Base-by-base conservation (phyloP, 2,888 invertebrate species). In the Apocheima hispidaria region DNA sequence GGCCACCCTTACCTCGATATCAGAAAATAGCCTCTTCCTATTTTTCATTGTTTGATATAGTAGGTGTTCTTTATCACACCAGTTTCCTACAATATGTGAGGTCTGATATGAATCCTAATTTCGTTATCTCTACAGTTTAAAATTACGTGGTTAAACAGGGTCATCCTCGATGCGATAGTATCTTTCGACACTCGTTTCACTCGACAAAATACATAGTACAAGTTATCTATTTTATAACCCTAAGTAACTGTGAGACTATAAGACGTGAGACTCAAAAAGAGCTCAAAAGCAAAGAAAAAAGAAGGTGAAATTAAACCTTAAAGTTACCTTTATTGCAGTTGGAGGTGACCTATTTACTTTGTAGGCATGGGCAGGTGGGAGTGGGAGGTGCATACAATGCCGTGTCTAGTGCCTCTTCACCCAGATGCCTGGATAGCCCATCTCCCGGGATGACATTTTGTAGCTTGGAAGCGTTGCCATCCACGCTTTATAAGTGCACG, bases 361-460 rank as follows among this genome's bases (percentile, higher is more conserved):
- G 74, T 73, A 64, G 41, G 5, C 18, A 5, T 16, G 46, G 36
- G 68, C 65, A 18, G 20, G 16, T 44, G 26, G 70, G 73, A 23
- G 23, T 3, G 3, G 7, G 68, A 73, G 71, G 71, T 65, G 72
- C 5, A 82, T n/a, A n/a, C 82, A 80, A 81, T 78, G 74, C 70
- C 60, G 61, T 51, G 55, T 72, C 69, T 69, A 83, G 81, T 70
- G 66, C 59, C 81, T 74, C 86, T 87, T 82, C 83, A 86, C 86
- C 87, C 69, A 83, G 74, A 80, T 84, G 74, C 68, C 66, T 63
- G 67, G 78, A 76, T 73, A 76, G 68, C 57, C 68, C 72, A 70
- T 72, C 71, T 66, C 71, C 69, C 60, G 30, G 53, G 28, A 36
- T 54, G 20, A 49, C 36, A 49, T 44, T 38, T 50, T 50, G 20